These are phyloP conservation scores for Drosophila buzzatii DNA, from an alignment of 2,888 invertebrate species.

Conservation along the genomic window DNA sequence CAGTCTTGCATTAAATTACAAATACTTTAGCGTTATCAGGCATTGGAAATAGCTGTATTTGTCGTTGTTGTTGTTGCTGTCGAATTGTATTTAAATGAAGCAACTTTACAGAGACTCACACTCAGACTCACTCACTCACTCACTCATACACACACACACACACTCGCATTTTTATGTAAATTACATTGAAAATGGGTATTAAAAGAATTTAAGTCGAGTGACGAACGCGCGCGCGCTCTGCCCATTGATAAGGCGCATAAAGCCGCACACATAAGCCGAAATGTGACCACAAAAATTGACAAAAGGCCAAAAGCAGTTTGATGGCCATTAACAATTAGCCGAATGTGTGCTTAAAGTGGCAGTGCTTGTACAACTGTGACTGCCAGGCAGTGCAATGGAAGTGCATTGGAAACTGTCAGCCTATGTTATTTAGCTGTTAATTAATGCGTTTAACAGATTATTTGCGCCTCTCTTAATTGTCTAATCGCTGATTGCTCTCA, in stretches of 20 bases:
- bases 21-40: slow-evolving; percentile 66
- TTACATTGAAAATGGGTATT: slow-evolving; percentile 61
- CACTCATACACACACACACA: not conserved
- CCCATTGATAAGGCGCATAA: slow-evolving; percentile 59
- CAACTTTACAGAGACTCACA: slow-evolving; percentile 51
- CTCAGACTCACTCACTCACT: slow-evolving; percentile 6
- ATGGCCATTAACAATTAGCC: slow-evolving; percentile 36
- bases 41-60: slow-evolving; percentile 46
- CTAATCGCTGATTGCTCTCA: not conserved
- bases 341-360: slow-evolving; percentile 6
- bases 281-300: slow-evolving; percentile 17
- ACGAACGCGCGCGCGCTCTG: slow-evolving; percentile 10
- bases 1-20: slow-evolving; percentile 48
- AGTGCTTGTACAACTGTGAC: not conserved
- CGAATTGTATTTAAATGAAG: slow-evolving; percentile 71
- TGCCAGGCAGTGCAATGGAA: not conserved
- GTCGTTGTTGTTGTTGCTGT: slow-evolving; percentile 36
- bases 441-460: not conserved
- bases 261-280: slow-evolving; percentile 11
- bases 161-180: slow-evolving; percentile 71
- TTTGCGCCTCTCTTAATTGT: not conserved
- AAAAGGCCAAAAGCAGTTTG: slow-evolving; percentile 26
- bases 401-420: not conserved
- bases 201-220: slow-evolving; percentile 13
- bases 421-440: not conserved